Evolutionary conservation across 2,888 invertebrate genomes (phyloP).

Genomic region (Automeris io): DNA sequence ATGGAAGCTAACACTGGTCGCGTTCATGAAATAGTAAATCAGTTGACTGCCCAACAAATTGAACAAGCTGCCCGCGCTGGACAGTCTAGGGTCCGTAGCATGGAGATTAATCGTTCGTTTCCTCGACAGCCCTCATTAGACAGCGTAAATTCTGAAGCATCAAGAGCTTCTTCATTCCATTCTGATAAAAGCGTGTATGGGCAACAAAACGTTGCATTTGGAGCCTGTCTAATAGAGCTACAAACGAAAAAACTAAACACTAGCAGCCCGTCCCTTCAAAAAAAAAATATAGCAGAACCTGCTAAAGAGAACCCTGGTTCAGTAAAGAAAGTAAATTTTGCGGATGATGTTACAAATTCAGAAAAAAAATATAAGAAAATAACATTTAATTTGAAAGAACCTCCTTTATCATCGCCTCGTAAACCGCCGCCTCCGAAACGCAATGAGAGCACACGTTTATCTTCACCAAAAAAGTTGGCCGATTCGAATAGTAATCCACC

Average conservation of each 20-base stretch:
- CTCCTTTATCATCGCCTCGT: slow-evolving; percentile 77
- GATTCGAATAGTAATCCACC: slow-evolving; percentile 86
- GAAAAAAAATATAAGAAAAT: slow-evolving; percentile 81
- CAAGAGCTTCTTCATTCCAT: slow-evolving; percentile 58
- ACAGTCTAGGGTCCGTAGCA: slow-evolving; percentile 49
- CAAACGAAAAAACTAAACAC: slow-evolving; percentile 71
- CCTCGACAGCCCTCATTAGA: slow-evolving; percentile 77
- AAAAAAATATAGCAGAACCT: slow-evolving; percentile 46
- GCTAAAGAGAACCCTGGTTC: slow-evolving; percentile 65
- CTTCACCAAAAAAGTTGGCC: slow-evolving; percentile 86
- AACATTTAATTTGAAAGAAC: slow-evolving; percentile 76
- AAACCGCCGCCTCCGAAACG: slow-evolving; percentile 87
- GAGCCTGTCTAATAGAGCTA: slow-evolving; percentile 76
- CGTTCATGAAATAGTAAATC: slow-evolving; percentile 61
- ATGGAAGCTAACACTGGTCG: slow-evolving; percentile 49
- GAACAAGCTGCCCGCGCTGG: slow-evolving; percentile 54
- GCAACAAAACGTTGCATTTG: slow-evolving; percentile 52
- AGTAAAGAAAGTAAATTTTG: slow-evolving; percentile 78
- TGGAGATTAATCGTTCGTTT: slow-evolving; percentile 54
- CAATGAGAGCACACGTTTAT: slow-evolving; percentile 83
- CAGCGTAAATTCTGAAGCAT: slow-evolving; percentile 72
- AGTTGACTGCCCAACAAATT: slow-evolving; percentile 55
- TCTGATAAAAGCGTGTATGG: slow-evolving; percentile 59
- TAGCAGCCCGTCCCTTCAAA: slow-evolving; percentile 50
- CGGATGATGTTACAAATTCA: slow-evolving; percentile 72